A percentile compares a stretch with the other conserved stretches of the same genome.
phyloP scores from a whole-genome alignment of 2,113 vertebrate species.

The Chloropsis cyanopogon region DNA sequence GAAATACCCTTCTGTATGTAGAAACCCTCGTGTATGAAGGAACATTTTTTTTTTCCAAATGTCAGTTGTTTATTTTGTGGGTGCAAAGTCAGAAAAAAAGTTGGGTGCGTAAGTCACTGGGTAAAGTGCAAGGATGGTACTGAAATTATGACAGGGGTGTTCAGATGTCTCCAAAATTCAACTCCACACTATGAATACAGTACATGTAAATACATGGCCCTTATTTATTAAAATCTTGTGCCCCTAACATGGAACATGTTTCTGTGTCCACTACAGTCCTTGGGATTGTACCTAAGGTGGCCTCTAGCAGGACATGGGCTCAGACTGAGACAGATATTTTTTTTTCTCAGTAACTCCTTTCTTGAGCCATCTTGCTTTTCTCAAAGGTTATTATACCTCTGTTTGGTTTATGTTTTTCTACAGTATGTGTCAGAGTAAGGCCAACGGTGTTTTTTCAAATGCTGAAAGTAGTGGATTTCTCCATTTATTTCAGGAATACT shows the following conservation, averaged over 20 bases:
- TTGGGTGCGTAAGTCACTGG: accelerated
- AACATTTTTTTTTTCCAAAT: not conserved
- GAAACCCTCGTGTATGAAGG: not conserved
- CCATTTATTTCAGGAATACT: not conserved
- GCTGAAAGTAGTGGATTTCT: not conserved
- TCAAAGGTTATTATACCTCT: not conserved
- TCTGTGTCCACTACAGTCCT: not conserved
- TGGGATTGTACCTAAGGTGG: not conserved
- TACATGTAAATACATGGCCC: not conserved
- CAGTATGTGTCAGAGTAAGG: not conserved
- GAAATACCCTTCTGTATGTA: not conserved
- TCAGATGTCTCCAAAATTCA: not conserved
- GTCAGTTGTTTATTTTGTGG: not conserved
- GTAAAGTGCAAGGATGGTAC: not conserved
- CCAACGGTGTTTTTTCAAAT: not conserved
- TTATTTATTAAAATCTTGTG: not conserved
- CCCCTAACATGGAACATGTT: not conserved
- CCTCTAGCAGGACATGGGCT: not conserved
- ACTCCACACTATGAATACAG: not conserved
- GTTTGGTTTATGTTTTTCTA: not conserved
- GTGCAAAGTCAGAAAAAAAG: not conserved
- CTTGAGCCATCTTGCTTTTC: not conserved
- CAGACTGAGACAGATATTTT: not conserved
- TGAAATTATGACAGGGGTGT: not conserved
- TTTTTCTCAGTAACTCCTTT: not conserved